Evolutionary conservation across 1,140 invertebrate species (phyloP), one percentile per base, ranked within the genome.

Genomic region (Drosophila quadrilineata): DNA sequence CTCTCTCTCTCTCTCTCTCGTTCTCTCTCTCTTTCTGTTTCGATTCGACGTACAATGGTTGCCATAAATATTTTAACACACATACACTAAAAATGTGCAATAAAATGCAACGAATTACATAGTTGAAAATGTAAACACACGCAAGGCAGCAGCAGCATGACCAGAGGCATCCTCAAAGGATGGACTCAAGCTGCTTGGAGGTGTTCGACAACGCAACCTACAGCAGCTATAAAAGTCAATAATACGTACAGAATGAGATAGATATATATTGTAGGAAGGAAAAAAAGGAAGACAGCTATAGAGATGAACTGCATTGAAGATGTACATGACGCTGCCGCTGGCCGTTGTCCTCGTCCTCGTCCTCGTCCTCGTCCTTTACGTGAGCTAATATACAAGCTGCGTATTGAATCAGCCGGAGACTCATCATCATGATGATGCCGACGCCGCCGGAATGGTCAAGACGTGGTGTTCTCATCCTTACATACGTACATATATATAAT

Each of bases 91-190:
- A 66, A 66, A 60, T 71, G 68, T 71, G 76, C 76, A 82, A 65
- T 75, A 80, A 82, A 82, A 82, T 82, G 76, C 76, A 82, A 72
- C 76, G 76, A 82, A 82, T 82, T 82, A 82, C 71, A 82, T 82
- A 82, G 76, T 82, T 75, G 72, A 82, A 82, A 75, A 82, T 82
- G 76, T 82, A 75, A 82, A 82, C 76, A 82, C 62, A 71, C 71
- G 59, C 66, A 63, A 46, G 67, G 36, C 49, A 68, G n/a, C n/a
- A n/a, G n/a, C n/a, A n/a, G n/a, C n/a, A n/a, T n/a, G n/a, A n/a
- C n/a, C n/a, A n/a, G n/a, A n/a, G n/a, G n/a, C n/a, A n/a, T n/a
- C n/a, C n/a, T n/a, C n/a, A n/a, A n/a, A n/a, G n/a, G n/a, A n/a
- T n/a, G n/a, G n/a, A 46, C 56, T 45, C 56, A 50, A 59, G 36